phyloP scores from a whole-genome alignment of 2,888 invertebrate genomes.

The Leucophenga maculata region DNA sequence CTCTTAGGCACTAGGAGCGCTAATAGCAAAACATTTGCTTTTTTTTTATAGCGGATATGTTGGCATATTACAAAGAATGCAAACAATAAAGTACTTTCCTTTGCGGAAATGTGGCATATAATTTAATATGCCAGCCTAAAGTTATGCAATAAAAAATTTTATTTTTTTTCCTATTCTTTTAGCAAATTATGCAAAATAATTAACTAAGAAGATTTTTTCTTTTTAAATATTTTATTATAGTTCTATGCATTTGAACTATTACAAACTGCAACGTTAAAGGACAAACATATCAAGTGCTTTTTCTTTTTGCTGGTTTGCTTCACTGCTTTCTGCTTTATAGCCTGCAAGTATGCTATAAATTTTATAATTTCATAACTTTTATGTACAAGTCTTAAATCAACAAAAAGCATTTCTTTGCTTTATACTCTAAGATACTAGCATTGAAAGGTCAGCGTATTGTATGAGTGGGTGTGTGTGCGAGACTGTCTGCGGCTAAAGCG shows the following conservation, averaged over 20 bases:
- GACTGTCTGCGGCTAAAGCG: background rate
- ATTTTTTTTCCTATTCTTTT: too few relatives aligned
- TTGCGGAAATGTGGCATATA: slow-evolving; percentile 11
- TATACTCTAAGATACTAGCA: too few relatives aligned
- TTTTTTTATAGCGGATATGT: slow-evolving; percentile 9
- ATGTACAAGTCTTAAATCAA: slow-evolving; percentile 14
- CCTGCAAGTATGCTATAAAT: slow-evolving; percentile 19
- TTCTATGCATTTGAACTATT: background rate
- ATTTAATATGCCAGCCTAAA: slow-evolving; percentile 24
- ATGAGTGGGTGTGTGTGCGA: background rate
- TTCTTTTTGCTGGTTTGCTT: too few relatives aligned
- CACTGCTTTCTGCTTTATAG: background rate
- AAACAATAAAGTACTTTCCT: background rate
- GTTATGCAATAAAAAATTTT: slow-evolving; percentile 11
- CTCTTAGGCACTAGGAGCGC: too few relatives aligned
- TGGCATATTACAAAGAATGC: background rate
- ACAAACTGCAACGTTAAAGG: background rate
- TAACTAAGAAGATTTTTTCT: slow-evolving; percentile 7
- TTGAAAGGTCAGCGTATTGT: background rate
- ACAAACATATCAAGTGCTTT: background rate
- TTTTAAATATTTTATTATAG: background rate
- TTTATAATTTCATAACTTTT: slow-evolving; percentile 25
- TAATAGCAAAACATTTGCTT: too few relatives aligned
- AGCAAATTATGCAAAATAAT: slow-evolving; percentile 13
- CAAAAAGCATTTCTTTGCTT: slow-evolving; percentile 6